Evolutionary conservation across 1,140 invertebrate species (phyloP), one percentile per base, ranked within the genome.

Genomic region (Diorhabda carinulata): DNA sequence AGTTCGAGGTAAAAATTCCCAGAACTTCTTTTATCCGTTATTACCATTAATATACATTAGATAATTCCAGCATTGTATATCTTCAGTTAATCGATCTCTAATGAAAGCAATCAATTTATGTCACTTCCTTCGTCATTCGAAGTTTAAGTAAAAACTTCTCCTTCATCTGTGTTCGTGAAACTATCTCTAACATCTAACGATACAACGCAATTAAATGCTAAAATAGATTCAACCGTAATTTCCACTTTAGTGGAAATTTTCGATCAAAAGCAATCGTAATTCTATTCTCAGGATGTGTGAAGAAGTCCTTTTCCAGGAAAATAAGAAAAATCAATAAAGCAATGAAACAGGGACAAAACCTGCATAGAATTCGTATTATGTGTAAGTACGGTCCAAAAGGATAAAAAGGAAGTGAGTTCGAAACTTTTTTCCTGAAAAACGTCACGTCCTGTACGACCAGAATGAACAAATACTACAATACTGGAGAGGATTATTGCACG

Each of bases 381-480:
- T 52, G 47, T 52, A 52, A 52, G 47, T 52, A 52, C 47, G 47
- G 47, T 52, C 47, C 47, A 9, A 52, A 52, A 52, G 47, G 47
- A 52, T 52, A 52, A 52, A 9, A 52, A 9, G 47, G 47, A 52
- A 9, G 6, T 52, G 47, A 52, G 47, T 52, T 52, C 47, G n/a
- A 52, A 52, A 52, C 47, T 52, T 52, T 52, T 52, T 52, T 52
- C 47, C 47, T 52, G 47, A 52, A 52, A 52, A 52, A 52, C 47
- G 47, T 52, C 47, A 52, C 47, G 47, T 52, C 47, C 47, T 52
- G 47, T 52, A 52, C 47, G 47, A 52, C 47, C 47, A 52, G 47
- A 52, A 52, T 52, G 47, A 52, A 52, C 47, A 52, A 52, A 52
- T 52, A 52, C 47, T 52, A 52, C n/a, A 52, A 52, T 52, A 52